phyloP scores from a whole-genome alignment of 2,797 vertebrate species.

The Danionella dracula region DNA sequence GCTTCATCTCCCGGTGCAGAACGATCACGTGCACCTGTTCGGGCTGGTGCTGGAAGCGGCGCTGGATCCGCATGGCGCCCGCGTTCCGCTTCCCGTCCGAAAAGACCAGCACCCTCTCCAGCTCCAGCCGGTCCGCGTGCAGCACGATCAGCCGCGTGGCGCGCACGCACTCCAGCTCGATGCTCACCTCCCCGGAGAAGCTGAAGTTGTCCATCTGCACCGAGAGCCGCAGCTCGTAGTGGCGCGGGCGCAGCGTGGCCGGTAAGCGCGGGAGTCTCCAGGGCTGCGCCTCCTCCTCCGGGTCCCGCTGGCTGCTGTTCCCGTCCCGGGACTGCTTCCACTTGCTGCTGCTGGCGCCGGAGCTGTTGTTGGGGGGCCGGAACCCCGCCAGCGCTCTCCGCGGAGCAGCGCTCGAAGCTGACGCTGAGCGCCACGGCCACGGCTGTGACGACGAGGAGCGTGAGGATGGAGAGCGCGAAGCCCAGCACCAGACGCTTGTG shows the following conservation, averaged over 20 bases:
- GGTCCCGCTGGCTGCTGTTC: slow-evolving; percentile 51
- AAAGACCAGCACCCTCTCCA: slow-evolving; percentile 71
- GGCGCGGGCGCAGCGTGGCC: slow-evolving; percentile 77
- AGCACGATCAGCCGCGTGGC: slow-evolving; percentile 88
- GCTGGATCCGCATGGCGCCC: slow-evolving; percentile 78
- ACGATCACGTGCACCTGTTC: slow-evolving; percentile 88
- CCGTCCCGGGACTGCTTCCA: slow-evolving; percentile 58
- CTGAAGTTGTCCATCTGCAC: slow-evolving; percentile 96
- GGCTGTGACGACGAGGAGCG: slow-evolving; percentile 82
- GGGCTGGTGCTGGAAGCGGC: slow-evolving; percentile 78
- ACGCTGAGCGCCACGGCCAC: slow-evolving; percentile 84
- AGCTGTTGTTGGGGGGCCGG: slow-evolving; percentile 54
- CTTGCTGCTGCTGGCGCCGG: slow-evolving; percentile 41
- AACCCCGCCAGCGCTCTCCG: slow-evolving; percentile 31
- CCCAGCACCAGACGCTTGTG: slow-evolving; percentile 84
- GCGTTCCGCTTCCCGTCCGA: slow-evolving; percentile 61
- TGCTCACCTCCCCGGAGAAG: slow-evolving; percentile 88
- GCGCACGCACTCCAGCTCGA: slow-evolving; percentile 84
- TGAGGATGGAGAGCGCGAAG: slow-evolving; percentile 86
- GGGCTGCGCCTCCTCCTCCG: slow-evolving; percentile 60
- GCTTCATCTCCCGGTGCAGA: slow-evolving; percentile 85
- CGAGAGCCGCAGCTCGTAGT: slow-evolving; percentile 88
- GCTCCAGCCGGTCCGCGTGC: slow-evolving; percentile 80
- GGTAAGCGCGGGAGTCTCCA: slow-evolving; percentile 83
- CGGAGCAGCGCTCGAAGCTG: slow-evolving; percentile 80